Base-by-base conservation (phyloP, 2,113 vertebrate genomes). In the Cromileptes altivelis region DNA sequence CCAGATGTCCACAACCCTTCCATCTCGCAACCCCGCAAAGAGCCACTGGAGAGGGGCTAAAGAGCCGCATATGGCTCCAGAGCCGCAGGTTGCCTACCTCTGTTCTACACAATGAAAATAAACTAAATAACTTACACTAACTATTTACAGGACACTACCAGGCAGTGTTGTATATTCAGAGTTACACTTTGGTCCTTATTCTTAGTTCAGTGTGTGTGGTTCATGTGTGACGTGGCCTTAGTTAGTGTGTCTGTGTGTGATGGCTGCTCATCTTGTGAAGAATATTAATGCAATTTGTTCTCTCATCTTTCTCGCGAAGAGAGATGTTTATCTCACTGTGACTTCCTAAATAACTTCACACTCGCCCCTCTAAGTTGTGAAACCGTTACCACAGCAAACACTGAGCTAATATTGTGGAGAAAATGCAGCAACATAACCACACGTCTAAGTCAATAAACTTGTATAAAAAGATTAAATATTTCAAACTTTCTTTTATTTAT, bases 331-430 rank as follows among this genome's bases (percentile, higher is more conserved):
- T 72, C 67, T 61, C 19, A 68, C 0, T 49, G 11, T 21, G 1
- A 65, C 70, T 78, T 88, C 64, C 74, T 57, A 33, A 60, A 76
- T 63, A 40, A 42, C 27, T 49, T 1, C 8, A 15, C 3, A 25
- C 13, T 6, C 42, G 27, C 27, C 40, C 69, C 14, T 7, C 4
- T 53, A 19, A 4, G 33, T 63, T 64, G 27, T 18, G 1, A 78
- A 63, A 64, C 15, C 18, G 3, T 27, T 2, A 12, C 19, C 6
- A 12, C 14, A 3, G 45, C 2, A 60, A 40, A 6, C n/a, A 45
- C 30, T 21, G 60, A 57, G 15, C 52, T 10, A 1, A 47, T 33
- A n/a, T 30, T 6, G 47, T 8, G 2, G 25, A 61, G 37, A 47
- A 7, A 19, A n/a, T n/a, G 25, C 12, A 53, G 15, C 57, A 63